Evolutionary conservation across 2,113 vertebrate genomes (phyloP), one percentile per base, ranked within the genome.

Genomic region (Tympanuchus pallidicinctus): DNA sequence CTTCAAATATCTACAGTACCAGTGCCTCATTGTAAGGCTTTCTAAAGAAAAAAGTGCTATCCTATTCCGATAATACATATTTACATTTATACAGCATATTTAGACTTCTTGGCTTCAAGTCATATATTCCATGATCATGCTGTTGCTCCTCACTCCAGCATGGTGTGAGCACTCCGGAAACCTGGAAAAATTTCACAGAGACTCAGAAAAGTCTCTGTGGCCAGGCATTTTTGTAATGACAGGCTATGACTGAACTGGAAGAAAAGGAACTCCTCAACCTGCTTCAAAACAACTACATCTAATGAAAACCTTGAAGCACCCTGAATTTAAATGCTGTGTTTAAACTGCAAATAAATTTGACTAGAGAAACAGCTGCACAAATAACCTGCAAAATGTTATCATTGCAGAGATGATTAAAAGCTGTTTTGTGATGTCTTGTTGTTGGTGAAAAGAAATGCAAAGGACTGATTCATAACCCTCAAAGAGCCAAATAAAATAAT

Each of bases 401-500:
- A 76, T 94, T 96, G 90, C 65, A 79, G 56, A 94, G 63, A 83
- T 91, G 83, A 97, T 93, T 96, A 97, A 95, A 91, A 82, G 54
- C 57, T 96, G 77, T 52, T 72, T 88, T 94, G 70, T 73, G 92
- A 73, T 60, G 89, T 94, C 63, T 91, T 79, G 74, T 77, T 54
- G 48, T 52, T 94, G 57, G 66, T 88, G 82, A 96, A 94, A 28
- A 43, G 38, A 79, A 70, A 96, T 70, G 67, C 45, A 91, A 90
- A 92, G 86, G 48, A 24, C 40, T 59, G 42, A 61, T 79, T 94
- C 22, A 40, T 67, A 61, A 61, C 74, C 32, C 38, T 54, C 90
- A 82, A 24, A 47, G 24, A 91, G 91, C 94, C 95, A 97, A 96
- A 93, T 34, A 47, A 97, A 97, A 97, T 93, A 97, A 95, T 93